Evolutionary conservation across 2,888 invertebrate genomes (phyloP).

Genomic region (Morpho deidamia): DNA sequence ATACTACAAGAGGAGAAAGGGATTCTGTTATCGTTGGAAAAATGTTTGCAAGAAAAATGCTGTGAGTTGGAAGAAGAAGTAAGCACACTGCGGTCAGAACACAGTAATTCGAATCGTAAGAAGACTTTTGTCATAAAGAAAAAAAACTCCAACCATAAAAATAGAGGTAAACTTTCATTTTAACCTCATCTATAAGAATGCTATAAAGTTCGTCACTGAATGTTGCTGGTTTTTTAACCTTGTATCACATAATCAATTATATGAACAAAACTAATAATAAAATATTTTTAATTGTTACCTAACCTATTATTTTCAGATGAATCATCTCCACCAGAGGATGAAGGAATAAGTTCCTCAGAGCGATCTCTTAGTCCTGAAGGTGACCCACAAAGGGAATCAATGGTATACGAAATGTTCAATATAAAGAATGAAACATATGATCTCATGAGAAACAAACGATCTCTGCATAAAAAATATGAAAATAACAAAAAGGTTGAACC

Average conservation of each 20-base stretch:
- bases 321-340: slow-evolving; percentile 90
- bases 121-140: slow-evolving; percentile 72
- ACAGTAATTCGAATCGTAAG: slow-evolving; percentile 67
- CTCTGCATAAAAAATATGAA: slow-evolving; percentile 59
- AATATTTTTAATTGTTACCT: not conserved
- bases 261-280: not conserved
- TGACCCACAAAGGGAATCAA: slow-evolving; percentile 77
- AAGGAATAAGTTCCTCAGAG: slow-evolving; percentile 93
- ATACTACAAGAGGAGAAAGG: slow-evolving; percentile 88
- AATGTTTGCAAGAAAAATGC: slow-evolving; percentile 86
- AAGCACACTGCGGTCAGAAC: slow-evolving; percentile 76
- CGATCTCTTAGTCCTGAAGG: slow-evolving; percentile 86
- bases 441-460: slow-evolving; percentile 63
- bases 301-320: slow-evolving; percentile 67
- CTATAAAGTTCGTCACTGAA: no score
- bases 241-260: no score
- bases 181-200: no score
- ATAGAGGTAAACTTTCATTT: slow-evolving; percentile 52
- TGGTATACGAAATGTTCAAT: slow-evolving; percentile 80
- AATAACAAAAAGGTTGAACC: slow-evolving; percentile 42
- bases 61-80: slow-evolving; percentile 87
- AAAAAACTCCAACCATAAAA: slow-evolving; percentile 60
- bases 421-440: slow-evolving; percentile 78
- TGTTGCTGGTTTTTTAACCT: no score
- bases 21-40: slow-evolving; percentile 84